Evolutionary conservation across 2,113 vertebrate genomes (phyloP).

Genomic region (Megalops atlanticus): DNA sequence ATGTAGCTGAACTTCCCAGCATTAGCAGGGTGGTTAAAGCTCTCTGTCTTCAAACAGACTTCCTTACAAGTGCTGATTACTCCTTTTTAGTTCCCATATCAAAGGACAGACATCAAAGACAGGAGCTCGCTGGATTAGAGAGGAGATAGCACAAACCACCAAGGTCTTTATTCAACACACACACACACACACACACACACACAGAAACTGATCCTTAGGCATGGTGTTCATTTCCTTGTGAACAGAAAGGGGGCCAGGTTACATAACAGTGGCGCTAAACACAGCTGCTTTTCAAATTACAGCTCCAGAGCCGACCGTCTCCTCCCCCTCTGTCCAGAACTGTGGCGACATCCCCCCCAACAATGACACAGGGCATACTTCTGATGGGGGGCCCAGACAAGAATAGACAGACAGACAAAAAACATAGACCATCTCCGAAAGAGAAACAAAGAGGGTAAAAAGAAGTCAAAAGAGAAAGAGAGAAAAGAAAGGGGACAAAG

Average conservation of each 20-base stretch:
- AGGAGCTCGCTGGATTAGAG: constrained; percentile 42
- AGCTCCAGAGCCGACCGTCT: constrained; percentile 10
- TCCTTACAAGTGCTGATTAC: constrained; percentile 46
- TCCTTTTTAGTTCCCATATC: constrained; percentile 42
- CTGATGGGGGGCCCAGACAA: neutral
- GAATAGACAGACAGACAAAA: neutral
- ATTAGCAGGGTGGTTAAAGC: constrained; percentile 18
- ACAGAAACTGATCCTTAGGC: neutral
- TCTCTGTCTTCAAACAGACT: constrained; percentile 31
- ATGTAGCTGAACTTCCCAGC: constrained; percentile 24
- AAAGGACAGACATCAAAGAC: constrained; percentile 43
- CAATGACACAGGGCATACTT: neutral
- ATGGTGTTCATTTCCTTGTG: neutral
- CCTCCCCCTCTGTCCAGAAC: neutral
- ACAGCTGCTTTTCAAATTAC: constrained; percentile 37
- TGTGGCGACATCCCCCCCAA: neutral
- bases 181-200: constrained; percentile 19
- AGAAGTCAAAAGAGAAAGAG: neutral
- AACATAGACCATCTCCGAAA: neutral
- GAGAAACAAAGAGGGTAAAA: constrained; percentile 1
- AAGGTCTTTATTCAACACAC: constrained; percentile 8
- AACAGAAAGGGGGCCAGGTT: constrained; percentile 26
- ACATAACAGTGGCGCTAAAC: constrained; percentile 36
- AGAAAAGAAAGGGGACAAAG: neutral
- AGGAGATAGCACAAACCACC: constrained; percentile 20